Evolutionary conservation across 2,113 vertebrate species (phyloP).

Genomic region (Prochilodus magdalenae): DNA sequence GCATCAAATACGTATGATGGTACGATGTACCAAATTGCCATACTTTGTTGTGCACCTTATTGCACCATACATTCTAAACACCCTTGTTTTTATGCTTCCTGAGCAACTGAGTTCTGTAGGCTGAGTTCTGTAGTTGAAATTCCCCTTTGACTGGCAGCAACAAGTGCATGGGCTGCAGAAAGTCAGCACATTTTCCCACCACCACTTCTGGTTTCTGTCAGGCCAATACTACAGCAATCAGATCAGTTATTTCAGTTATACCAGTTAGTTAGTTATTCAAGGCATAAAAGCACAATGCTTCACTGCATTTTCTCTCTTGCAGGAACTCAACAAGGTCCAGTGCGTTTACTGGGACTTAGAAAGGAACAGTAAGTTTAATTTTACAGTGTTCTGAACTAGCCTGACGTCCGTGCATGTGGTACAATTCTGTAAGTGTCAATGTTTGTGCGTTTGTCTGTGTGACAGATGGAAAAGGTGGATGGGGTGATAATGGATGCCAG

Average conservation of each 20-base stretch:
- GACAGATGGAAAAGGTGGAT: slow-evolving; percentile 86
- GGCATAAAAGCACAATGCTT: neutral
- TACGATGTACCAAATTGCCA: too few species aligned
- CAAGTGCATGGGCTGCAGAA: neutral
- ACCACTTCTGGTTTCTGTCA: neutral
- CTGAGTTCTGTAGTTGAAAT: too few species aligned
- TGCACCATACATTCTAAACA: too few species aligned
- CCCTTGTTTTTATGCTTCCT: too few species aligned
- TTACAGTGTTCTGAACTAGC: neutral
- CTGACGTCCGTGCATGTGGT: neutral
- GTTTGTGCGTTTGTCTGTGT: slow-evolving; percentile 50
- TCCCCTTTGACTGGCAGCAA: too few species aligned
- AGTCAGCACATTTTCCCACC: neutral
- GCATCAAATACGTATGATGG: too few species aligned
- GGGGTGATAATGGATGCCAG: slow-evolving; percentile 84
- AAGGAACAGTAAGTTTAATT: slow-evolving; percentile 76
- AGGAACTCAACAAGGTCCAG: slow-evolving; percentile 71
- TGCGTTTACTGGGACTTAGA: slow-evolving; percentile 89
- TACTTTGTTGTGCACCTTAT: too few species aligned
- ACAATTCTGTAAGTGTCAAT: neutral
- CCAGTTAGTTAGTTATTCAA: neutral
- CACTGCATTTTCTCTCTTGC: slow-evolving; percentile 51
- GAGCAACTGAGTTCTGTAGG: too few species aligned
- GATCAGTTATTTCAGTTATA: neutral
- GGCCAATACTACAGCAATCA: neutral